These are phyloP conservation scores for Lophotriccus pileatus DNA, from an alignment of 2,797 vertebrate genomes.

Conservation along the genomic window DNA sequence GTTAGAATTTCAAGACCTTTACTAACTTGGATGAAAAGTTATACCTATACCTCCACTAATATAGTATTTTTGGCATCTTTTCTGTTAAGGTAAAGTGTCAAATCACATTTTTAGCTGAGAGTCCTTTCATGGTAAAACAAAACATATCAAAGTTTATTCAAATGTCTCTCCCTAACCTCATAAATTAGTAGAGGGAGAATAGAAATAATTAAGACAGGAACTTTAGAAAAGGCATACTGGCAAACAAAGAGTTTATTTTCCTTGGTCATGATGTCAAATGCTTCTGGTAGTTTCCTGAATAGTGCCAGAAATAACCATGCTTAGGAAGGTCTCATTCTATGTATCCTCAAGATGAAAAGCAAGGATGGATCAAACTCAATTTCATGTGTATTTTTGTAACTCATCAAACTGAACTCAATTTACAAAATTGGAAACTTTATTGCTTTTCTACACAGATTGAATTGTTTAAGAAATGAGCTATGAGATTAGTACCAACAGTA, in stretches of 20 bases:
- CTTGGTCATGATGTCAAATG: not conserved
- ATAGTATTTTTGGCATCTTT: not conserved
- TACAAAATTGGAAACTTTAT: not conserved
- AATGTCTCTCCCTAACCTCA: accelerated
- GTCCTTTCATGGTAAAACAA: not conserved
- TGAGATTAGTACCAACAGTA: not conserved
- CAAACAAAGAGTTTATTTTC: not conserved
- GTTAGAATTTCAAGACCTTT: not conserved
- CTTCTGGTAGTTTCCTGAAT: not conserved
- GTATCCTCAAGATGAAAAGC: not conserved
- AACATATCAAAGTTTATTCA: not conserved
- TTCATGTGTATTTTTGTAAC: not conserved
- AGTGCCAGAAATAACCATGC: not conserved
- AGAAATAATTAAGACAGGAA: not conserved
- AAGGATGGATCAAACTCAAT: not conserved
- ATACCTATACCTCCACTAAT: not conserved
- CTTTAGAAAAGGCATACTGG: not conserved
- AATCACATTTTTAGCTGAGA: not conserved
- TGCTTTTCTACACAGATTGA: not conserved
- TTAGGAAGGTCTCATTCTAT: not conserved
- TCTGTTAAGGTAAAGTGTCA: accelerated
- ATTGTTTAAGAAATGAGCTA: not conserved
- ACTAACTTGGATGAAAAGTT: not conserved
- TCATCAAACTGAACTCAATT: not conserved
- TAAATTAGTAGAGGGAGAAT: not conserved